These are phyloP conservation scores for Trypoxylus dichotomus DNA, from an alignment of 1,140 invertebrate species.

Conservation along the genomic window DNA sequence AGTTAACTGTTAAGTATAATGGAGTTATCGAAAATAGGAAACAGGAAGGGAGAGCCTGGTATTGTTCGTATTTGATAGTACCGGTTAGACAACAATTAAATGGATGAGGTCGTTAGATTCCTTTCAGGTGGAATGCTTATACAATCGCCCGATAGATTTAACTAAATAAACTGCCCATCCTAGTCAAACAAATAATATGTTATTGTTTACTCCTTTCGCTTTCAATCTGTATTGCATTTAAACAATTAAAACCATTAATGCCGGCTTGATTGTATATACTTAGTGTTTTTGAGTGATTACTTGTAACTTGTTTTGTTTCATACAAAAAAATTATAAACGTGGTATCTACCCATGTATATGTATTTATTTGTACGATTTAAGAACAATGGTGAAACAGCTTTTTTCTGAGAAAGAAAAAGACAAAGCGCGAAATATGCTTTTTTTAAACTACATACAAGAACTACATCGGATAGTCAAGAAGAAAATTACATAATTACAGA, in stretches of 20 bases:
- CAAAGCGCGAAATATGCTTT: not conserved
- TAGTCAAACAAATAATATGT: not conserved
- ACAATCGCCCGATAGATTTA: not conserved
- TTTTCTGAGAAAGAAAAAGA: too few species aligned
- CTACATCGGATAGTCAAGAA: not conserved
- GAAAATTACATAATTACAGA: not conserved
- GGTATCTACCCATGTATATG: too few species aligned
- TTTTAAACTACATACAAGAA: not conserved
- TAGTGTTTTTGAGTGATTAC: not conserved
- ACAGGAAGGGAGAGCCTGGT: not conserved
- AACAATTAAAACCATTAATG: too few species aligned
- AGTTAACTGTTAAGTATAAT: not conserved
- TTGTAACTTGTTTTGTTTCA: too few species aligned
- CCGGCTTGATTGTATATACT: not conserved
- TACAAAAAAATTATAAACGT: too few species aligned
- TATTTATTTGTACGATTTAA: too few species aligned
- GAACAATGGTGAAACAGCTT: too few species aligned
- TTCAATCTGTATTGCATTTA: too few species aligned
- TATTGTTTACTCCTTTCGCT: not conserved
- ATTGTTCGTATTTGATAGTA: not conserved
- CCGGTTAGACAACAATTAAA: not conserved
- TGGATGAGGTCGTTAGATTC: not conserved
- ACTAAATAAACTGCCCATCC: not conserved
- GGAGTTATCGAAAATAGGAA: not conserved
- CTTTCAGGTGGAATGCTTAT: not conserved